These are phyloP conservation scores for Meriones unguiculatus DNA, from an alignment of 2,113 vertebrate genomes.

Conservation along the genomic window DNA sequence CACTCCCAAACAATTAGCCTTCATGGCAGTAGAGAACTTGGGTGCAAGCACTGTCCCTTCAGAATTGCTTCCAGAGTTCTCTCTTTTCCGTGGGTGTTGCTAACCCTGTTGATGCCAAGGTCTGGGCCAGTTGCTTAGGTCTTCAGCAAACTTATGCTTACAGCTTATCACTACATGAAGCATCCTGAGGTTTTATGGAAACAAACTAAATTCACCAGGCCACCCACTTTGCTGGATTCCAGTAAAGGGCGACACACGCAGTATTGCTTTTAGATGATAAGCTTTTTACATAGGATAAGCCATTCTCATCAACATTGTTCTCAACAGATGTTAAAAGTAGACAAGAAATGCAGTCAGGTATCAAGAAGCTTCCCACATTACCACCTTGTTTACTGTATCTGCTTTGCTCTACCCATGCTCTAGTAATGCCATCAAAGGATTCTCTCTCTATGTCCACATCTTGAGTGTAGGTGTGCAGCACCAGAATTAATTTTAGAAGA, in stretches of 20 bases:
- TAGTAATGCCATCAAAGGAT: not conserved
- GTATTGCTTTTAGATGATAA: not conserved
- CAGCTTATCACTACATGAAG: not conserved
- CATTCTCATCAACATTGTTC: too few relatives aligned
- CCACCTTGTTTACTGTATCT: not conserved
- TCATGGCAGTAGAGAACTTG: not conserved
- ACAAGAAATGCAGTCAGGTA: not conserved
- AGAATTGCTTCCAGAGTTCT: not conserved
- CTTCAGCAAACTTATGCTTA: not conserved
- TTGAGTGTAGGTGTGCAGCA: not conserved
- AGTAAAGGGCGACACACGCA: not conserved
- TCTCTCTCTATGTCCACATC: not conserved
- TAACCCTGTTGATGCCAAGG: not conserved
- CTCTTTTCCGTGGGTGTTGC: not conserved
- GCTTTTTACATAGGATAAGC: slow-evolving; percentile 27
- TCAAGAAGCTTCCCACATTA: not conserved
- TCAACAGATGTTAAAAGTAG: not conserved
- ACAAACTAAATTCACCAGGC: not conserved
- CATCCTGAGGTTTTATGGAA: not conserved
- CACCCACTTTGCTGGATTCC: not conserved
- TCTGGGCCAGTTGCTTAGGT: not conserved
- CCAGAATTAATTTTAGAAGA: not conserved
- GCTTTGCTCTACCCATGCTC: not conserved
- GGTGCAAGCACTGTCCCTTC: not conserved
- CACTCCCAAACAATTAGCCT: not conserved